phyloP scores from a whole-genome alignment of 2,113 vertebrate genomes.

The Anoplopoma fimbria region DNA sequence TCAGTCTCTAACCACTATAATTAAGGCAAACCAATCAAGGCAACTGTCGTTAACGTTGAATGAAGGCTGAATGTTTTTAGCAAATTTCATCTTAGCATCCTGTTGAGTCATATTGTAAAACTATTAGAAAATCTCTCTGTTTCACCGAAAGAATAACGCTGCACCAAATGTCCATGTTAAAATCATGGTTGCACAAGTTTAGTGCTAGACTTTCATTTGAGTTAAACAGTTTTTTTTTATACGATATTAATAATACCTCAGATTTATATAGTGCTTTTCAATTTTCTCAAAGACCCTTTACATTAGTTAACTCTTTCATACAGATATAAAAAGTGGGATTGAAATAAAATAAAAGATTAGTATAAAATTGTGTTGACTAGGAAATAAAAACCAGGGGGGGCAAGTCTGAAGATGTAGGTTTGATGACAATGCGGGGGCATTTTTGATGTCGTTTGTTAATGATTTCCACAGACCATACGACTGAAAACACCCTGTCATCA shows the following conservation, averaged over 20 bases:
- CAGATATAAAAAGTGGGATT: neutral
- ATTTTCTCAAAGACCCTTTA: too few relatives aligned
- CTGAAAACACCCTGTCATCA: neutral
- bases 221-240: neutral
- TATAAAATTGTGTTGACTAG: neutral
- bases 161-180: neutral
- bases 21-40: constrained; percentile 20
- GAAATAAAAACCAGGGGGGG: neutral
- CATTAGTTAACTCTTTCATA: neutral
- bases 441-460: neutral
- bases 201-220: neutral
- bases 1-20: constrained; percentile 15
- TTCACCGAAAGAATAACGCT: neutral
- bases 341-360: neutral
- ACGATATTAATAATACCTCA: too few relatives aligned
- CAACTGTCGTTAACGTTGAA: neutral
- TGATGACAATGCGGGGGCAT: neutral
- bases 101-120: neutral
- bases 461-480: neutral
- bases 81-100: neutral
- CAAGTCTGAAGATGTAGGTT: neutral
- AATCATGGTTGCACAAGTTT: neutral
- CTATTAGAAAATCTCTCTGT: neutral
- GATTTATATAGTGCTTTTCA: too few relatives aligned
- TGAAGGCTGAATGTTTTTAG: constrained; percentile 1